Base-by-base conservation (phyloP, 2,797 vertebrate species). In the Kryptolebias ocellatus region DNA sequence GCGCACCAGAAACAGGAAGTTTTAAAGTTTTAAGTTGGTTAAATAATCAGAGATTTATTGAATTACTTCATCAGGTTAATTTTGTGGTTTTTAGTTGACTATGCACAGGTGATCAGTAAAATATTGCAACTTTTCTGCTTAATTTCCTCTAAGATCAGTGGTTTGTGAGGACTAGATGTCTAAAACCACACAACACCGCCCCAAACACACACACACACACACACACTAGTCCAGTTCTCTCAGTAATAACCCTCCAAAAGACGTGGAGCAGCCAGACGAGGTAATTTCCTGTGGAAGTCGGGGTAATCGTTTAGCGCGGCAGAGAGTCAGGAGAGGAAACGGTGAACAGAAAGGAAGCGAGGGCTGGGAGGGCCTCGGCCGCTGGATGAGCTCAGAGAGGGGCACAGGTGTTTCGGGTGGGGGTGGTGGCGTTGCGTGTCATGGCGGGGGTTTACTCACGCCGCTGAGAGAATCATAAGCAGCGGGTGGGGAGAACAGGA, bases 261-360 rank as follows among this genome's bases (percentile, higher is more conserved):
- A 74, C 68, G 85, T 83, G 72, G 83, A 73, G 72, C 4, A 67
- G 74, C 88, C 81, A 92, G 91, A 92, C 86, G 53, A 85, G 88
- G 87, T 91, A 87, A 90, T 94, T 93, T 94, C 93, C 93, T 92
- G 90, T 45, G 85, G 82, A 92, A 89, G 89, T 39, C 37, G 53
- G 60, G 68, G 64, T 34, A 56, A 51, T 1, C 1, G 76, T 80
- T 81, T 18, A 53, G 34, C 60, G 27, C 46, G 44, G 20, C 44
- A 66, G 34, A 60, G 51, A 60, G 62, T 60, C 72, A 83, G 86
- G 66, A 71, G 53, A 57, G 49, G 61, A 72, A 64, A 51, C 37
- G 57, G 46, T 34, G 27, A 72, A 53, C 69, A 60, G 63, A 69
- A 64, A 66, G 81, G 80, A 87, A 78, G 74, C 31, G 67, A 69